Conservation (phyloP, 2,888 invertebrate genomes). For the Diachrysia chrysitis region DNA sequence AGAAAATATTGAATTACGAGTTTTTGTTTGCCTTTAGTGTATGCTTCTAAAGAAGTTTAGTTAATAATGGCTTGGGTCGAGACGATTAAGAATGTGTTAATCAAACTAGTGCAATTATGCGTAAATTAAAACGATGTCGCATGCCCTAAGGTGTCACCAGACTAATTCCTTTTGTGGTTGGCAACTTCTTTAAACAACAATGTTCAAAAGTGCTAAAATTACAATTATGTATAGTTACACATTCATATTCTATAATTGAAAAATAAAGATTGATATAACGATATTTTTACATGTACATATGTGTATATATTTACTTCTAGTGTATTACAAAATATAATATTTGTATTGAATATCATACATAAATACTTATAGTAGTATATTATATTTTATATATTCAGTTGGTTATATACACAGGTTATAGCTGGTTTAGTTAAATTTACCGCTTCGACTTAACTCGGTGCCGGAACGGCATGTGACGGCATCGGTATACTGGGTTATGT, state of each 20-base stretch:
- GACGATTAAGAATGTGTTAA: no score
- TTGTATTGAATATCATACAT: constrained; percentile 20
- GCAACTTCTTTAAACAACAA: neutral
- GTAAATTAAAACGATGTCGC: no score
- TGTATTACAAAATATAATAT: constrained; percentile 16
- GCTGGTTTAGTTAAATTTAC: constrained; percentile 21
- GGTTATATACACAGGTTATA: constrained; percentile 41
- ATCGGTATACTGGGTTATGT: neutral
- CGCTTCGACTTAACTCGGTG: constrained; percentile 6
- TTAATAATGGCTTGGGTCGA: no score
- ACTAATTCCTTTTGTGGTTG: neutral
- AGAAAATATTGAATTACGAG: no score
- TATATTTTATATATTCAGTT: constrained; percentile 44
- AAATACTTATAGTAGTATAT: constrained; percentile 33
- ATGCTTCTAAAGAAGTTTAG: no score
- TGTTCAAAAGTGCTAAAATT: neutral
- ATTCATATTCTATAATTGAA: constrained; percentile 3
- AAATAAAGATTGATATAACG: constrained; percentile 8
- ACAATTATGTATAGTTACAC: neutral
- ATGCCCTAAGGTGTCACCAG: no score
- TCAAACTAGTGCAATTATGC: no score
- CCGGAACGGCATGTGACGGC: neutral
- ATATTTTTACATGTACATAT: constrained; percentile 38
- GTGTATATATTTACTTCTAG: constrained; percentile 28
- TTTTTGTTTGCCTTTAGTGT: no score